phyloP scores from a whole-genome alignment of 1,140 invertebrate species.

The Papilio dardanus region DNA sequence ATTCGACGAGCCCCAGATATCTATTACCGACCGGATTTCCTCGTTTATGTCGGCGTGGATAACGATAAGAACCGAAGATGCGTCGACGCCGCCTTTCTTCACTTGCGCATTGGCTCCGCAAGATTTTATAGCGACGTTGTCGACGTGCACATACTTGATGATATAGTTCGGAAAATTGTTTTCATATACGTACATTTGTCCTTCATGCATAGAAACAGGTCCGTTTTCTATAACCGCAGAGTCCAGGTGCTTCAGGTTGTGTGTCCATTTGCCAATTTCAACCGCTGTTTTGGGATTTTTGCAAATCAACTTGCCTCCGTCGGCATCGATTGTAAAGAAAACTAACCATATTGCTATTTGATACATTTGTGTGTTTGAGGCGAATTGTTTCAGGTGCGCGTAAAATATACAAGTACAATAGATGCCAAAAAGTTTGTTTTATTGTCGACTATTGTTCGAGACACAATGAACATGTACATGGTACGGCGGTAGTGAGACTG shows the following conservation, averaged over 20 bases:
- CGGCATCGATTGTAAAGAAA: conserved; percentile 29
- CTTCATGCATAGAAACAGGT: conserved; percentile 61
- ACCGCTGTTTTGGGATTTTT: conserved; percentile 60
- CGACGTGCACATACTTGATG: conserved; percentile 68
- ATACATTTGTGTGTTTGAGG: conserved; percentile 16
- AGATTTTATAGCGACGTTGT: conserved; percentile 64
- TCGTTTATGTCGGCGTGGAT: conserved; percentile 60
- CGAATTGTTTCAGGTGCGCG: conserved; percentile 4
- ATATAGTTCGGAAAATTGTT: conserved; percentile 64
- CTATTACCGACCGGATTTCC: conserved; percentile 69
- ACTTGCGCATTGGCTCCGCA: conserved; percentile 65
- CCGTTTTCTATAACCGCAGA: conserved; percentile 66
- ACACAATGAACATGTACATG: conserved; percentile 40
- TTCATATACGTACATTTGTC: conserved; percentile 71
- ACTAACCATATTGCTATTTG: conserved; percentile 43
- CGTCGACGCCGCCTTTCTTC: conserved; percentile 59
- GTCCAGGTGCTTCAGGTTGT: conserved; percentile 61
- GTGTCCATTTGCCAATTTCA: conserved; percentile 61
- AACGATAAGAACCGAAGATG: conserved; percentile 58
- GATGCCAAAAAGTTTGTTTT: conserved; percentile 30
- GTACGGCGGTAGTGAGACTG: not conserved
- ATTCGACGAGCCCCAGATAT: conserved; percentile 64
- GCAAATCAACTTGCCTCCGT: conserved; percentile 51
- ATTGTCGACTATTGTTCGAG: conserved; percentile 38
- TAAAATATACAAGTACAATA: conserved; percentile 15